These are phyloP conservation scores for Orchestia grillus DNA, from an alignment of 1,140 invertebrate genomes.

Conservation along the genomic window DNA sequence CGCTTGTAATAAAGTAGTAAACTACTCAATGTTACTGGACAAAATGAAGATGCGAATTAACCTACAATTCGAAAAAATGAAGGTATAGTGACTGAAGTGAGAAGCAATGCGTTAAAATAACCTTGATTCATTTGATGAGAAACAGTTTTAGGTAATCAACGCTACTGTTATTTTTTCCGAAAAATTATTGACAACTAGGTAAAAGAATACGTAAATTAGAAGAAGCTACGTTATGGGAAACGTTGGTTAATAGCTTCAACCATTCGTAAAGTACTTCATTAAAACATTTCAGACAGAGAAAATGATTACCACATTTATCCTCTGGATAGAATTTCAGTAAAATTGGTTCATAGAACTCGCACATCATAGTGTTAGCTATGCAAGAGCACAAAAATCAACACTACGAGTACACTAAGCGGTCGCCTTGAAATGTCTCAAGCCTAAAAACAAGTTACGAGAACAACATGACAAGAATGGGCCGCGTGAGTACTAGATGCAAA, in stretches of 20 bases:
- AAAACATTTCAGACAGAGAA: not conserved
- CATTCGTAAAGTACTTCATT: not conserved
- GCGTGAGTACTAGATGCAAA: not conserved
- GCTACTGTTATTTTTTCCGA: not conserved
- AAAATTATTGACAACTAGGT: not conserved
- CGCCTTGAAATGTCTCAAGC: not conserved
- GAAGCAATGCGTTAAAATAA: not conserved
- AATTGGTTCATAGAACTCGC: not conserved
- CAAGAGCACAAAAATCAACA: not conserved
- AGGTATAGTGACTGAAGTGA: not conserved
- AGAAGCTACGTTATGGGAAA: not conserved
- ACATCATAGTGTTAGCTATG: not conserved
- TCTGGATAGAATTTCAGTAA: not conserved
- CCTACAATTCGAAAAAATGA: not conserved
- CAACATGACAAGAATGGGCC: not conserved
- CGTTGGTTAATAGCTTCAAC: not conserved
- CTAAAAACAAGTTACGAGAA: not conserved
- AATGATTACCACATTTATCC: not conserved
- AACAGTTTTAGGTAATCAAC: not conserved
- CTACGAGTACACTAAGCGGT: not conserved
- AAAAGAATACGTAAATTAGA: not conserved
- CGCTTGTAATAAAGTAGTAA: not conserved
- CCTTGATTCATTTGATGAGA: not conserved
- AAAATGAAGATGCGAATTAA: not conserved
- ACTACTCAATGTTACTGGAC: not conserved